A percentile compares a stretch with the other conserved stretches of the same genome.
These are phyloP conservation scores for Rutpela maculata DNA, from an alignment of 2,888 invertebrate genomes.

Conservation along the genomic window DNA sequence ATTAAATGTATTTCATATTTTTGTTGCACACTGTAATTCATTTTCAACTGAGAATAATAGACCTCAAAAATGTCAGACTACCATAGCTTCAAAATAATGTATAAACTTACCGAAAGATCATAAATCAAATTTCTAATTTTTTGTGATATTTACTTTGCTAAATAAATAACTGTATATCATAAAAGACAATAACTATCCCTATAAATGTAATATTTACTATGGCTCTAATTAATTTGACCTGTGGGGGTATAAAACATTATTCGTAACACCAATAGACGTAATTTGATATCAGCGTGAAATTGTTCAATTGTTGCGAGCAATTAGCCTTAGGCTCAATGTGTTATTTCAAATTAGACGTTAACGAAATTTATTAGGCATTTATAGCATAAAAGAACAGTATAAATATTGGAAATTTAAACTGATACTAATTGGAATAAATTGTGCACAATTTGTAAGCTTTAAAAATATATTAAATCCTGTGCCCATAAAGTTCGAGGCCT, in stretches of 20 bases:
- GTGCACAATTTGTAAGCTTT: neutral
- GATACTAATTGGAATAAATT: slow-evolving; percentile 7
- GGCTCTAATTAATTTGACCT: slow-evolving; percentile 11
- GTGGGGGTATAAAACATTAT: slow-evolving; percentile 44
- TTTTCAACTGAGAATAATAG: no score
- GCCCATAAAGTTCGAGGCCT: neutral
- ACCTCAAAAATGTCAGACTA: no score
- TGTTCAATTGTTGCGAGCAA: slow-evolving; percentile 36
- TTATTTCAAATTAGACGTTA: slow-evolving; percentile 46
- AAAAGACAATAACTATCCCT: neutral
- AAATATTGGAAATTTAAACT: slow-evolving; percentile 7
- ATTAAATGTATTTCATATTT: no score
- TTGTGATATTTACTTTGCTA: no score
- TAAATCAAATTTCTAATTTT: no score
- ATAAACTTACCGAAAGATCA: no score
- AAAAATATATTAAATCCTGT: neutral
- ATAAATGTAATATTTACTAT: slow-evolving; percentile 12
- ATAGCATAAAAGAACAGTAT: slow-evolving; percentile 26
- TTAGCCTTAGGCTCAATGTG: slow-evolving; percentile 10
- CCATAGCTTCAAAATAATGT: no score
- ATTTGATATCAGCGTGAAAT: slow-evolving; percentile 47
- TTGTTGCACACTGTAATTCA: no score
- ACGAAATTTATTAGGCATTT: slow-evolving; percentile 46
- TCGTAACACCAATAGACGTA: slow-evolving; percentile 41
- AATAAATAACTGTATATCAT: neutral